Evolutionary conservation across 2,113 vertebrate genomes (phyloP), one percentile per base, ranked within the genome.

Genomic region (Nematolebias whitei): DNA sequence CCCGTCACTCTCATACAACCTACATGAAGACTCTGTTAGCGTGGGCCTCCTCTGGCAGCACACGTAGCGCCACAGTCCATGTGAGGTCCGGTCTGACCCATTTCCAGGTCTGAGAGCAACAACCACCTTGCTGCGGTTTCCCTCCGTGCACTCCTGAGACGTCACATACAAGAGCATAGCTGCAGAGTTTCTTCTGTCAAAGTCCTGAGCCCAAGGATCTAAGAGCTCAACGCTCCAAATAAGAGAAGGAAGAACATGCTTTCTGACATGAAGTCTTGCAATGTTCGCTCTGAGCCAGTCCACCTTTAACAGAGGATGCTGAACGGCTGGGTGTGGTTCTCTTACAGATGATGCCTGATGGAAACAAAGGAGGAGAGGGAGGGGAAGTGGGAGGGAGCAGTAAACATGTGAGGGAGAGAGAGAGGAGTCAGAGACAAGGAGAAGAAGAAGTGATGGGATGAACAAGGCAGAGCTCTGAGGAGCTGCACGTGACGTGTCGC

Each of bases 11-110:
- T 13, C 22, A 19, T 74, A 44, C 84, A 90, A 29, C 91, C 83
- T 92, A 92, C 89, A 88, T 85, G 83, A 62, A 75, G 90, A 80
- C 77, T 66, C 29, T 20, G 74, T 88, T 67, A 86, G 74, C 26
- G 45, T 79, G 56, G 82, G 86, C 74, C 73, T 94, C 74, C 55
- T 94, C 68, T 93, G 90, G 86, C 93, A 95, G 87, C 88, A 94
- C 48, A 94, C 76, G 44, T 90, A 93, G 70, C 67, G 76, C 84
- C 91, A 88, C 67, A 92, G 81, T 80, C 76, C 78, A 22, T 50
- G 58, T 12, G 75, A 51, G 68, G 74, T 60, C 24, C 53, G 24
- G 0, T 88, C 83, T 55, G 78, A 68, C 76, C 78, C 74, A 29
- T 74, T 76, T 60, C 87, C 86, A 78, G 87, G 85, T 68, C 57